Percentiles rank a stretch among this genome's conserved stretches.
Conservation (phyloP, 2,888 invertebrate species). For the Sarcophaga subvicina region DNA sequence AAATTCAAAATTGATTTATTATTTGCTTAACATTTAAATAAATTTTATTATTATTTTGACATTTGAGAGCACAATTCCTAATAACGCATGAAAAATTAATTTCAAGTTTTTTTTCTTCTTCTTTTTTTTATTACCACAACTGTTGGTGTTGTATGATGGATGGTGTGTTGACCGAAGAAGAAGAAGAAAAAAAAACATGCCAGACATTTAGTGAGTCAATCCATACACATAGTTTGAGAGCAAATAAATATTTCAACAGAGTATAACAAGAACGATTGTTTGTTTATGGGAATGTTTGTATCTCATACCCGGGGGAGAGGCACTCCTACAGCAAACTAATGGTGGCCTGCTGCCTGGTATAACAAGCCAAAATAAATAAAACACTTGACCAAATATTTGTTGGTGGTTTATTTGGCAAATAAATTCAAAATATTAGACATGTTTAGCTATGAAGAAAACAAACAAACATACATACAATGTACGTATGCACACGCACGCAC, state of each 20-base stretch:
- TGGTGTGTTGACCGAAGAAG: too few species aligned
- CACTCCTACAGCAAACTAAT: too few species aligned
- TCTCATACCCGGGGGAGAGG: too few species aligned
- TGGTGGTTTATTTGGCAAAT: slow-evolving; percentile 61
- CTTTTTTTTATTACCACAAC: too few species aligned
- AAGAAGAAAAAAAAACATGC: too few species aligned
- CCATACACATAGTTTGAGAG: too few species aligned
- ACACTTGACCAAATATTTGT: slow-evolving; percentile 55
- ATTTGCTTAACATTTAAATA: slow-evolving; percentile 41
- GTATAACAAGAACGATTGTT: too few species aligned
- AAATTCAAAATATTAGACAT: slow-evolving; percentile 20
- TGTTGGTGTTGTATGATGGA: too few species aligned
- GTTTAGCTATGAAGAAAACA: neutral
- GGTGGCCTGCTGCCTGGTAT: slow-evolving; percentile 14
- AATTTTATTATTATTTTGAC: slow-evolving; percentile 32
- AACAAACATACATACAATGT: slow-evolving; percentile 14
- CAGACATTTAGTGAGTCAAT: too few species aligned
- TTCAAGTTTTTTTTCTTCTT: neutral
- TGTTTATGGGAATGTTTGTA: too few species aligned
- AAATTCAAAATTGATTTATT: slow-evolving; percentile 34
- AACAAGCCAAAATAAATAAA: slow-evolving; percentile 31
- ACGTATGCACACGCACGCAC: slow-evolving; percentile 10
- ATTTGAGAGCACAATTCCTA: slow-evolving; percentile 27
- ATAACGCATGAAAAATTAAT: neutral
- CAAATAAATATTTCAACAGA: too few species aligned